These are phyloP conservation scores for Brienomyrus brachyistius DNA, from an alignment of 2,113 vertebrate genomes.

Conservation along the genomic window DNA sequence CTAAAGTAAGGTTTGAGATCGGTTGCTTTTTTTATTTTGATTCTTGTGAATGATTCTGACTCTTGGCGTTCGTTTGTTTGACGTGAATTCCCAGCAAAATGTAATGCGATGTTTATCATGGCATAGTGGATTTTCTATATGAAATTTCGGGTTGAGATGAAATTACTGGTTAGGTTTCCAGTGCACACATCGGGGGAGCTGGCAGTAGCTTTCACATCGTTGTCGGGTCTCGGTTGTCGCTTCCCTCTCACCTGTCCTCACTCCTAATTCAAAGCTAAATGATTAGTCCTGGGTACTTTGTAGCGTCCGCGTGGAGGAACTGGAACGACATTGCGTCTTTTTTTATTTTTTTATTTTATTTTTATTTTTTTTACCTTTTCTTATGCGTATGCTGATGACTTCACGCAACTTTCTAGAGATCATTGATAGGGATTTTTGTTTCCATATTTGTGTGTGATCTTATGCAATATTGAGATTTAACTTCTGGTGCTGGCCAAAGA, in stretches of 20 bases:
- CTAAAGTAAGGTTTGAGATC: not conserved
- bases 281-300: not conserved
- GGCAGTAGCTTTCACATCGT: not conserved
- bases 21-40: not conserved
- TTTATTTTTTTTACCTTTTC: not conserved
- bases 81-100: not conserved
- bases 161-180: not conserved
- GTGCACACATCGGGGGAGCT: not conserved
- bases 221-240: not conserved
- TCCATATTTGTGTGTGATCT: not conserved
- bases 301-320: not conserved
- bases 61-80: not conserved
- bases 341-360: not conserved
- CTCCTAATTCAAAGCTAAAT: not conserved
- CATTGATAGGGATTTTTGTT: not conserved
- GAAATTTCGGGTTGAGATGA: not conserved
- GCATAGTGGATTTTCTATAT: not conserved
- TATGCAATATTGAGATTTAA: not conserved
- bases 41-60: not conserved
- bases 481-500: not conserved
- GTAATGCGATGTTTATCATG: not conserved
- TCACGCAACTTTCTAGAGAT: not conserved
- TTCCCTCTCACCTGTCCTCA: not conserved
- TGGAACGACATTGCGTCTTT: not conserved
- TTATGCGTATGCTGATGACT: not conserved